Evolutionary conservation across 1,140 invertebrate species (phyloP).

Genomic region (Cardiocondyla obscurior): DNA sequence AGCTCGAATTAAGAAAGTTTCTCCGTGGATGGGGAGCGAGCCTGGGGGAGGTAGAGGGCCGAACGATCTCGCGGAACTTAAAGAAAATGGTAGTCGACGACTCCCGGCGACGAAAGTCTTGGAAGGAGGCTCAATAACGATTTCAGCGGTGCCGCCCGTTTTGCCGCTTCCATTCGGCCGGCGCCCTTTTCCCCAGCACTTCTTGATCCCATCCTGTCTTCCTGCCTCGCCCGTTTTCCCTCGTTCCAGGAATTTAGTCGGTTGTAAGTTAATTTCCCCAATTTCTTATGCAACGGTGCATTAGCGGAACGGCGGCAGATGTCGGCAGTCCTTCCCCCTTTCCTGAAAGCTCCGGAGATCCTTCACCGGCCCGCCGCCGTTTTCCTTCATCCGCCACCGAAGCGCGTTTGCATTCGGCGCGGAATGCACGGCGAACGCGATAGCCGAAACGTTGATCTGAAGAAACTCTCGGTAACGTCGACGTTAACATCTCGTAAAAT

Average conservation of each 20-base stretch:
- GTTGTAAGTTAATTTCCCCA: slow-evolving; percentile 72
- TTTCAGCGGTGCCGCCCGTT: slow-evolving; percentile 54
- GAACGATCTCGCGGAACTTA: slow-evolving; percentile 65
- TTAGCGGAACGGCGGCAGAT: slow-evolving; percentile 64
- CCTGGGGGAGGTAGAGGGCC: too few species aligned
- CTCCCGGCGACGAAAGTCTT: slow-evolving; percentile 60
- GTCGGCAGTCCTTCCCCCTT: slow-evolving; percentile 42
- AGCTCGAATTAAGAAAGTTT: slow-evolving; percentile 76
- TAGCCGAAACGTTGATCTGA: slow-evolving; percentile 20
- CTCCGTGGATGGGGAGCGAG: slow-evolving; percentile 41
- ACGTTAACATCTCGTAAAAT: slow-evolving; percentile 1
- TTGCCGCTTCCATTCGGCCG: slow-evolving; percentile 37
- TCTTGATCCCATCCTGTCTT: slow-evolving; percentile 49
- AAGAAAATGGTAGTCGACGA: slow-evolving; percentile 71
- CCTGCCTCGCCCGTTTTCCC: slow-evolving; percentile 42
- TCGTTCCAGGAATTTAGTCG: slow-evolving; percentile 55
- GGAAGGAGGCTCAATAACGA: slow-evolving; percentile 72
- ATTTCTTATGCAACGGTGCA: slow-evolving; percentile 73
- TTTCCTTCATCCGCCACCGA: slow-evolving; percentile 42
- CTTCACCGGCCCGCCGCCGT: not conserved
- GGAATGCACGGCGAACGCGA: slow-evolving; percentile 29
- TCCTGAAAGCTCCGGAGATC: not conserved
- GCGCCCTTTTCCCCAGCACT: slow-evolving; percentile 29
- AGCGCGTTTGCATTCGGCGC: slow-evolving; percentile 50
- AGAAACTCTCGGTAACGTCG: slow-evolving; percentile 1